phyloP scores from a whole-genome alignment of 2,888 invertebrate species.

The Polietes domitor region DNA sequence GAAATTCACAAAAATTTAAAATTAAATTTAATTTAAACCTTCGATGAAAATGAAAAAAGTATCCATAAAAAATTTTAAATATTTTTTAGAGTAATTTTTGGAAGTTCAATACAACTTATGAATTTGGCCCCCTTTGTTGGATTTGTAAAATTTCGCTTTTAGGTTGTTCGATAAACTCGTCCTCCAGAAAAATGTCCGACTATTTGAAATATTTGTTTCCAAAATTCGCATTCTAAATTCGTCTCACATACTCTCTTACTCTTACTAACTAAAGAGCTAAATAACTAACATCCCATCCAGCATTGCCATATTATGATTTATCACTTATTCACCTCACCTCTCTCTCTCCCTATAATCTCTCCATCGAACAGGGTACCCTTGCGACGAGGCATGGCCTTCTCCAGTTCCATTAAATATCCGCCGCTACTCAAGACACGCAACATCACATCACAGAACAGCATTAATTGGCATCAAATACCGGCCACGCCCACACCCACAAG shows the following conservation, averaged over 20 bases:
- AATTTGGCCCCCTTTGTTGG: too few relatives aligned
- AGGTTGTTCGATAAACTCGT: too few relatives aligned
- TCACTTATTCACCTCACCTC: neutral
- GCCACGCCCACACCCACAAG: slow-evolving; percentile 73
- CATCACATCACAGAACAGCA: slow-evolving; percentile 83
- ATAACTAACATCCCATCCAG: neutral
- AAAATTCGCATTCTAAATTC: slow-evolving; percentile 15
- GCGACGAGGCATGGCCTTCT: slow-evolving; percentile 86
- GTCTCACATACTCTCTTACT: neutral
- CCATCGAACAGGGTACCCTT: slow-evolving; percentile 83
- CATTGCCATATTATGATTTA: neutral
- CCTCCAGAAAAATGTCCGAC: neutral
- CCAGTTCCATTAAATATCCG: slow-evolving; percentile 88
- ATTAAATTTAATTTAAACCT: too few relatives aligned
- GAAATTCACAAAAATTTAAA: too few relatives aligned
- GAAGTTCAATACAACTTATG: too few relatives aligned
- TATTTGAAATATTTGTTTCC: neutral
- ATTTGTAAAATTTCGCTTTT: neutral
- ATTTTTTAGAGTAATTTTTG: too few relatives aligned
- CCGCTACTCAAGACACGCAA: slow-evolving; percentile 91
- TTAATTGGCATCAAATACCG: slow-evolving; percentile 79
- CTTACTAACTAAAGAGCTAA: neutral
- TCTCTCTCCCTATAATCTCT: neutral
- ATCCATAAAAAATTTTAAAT: too few relatives aligned
- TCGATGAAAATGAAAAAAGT: too few relatives aligned